Conservation (phyloP, 2,113 vertebrate genomes). For the Protomyctophum bolini region DNA sequence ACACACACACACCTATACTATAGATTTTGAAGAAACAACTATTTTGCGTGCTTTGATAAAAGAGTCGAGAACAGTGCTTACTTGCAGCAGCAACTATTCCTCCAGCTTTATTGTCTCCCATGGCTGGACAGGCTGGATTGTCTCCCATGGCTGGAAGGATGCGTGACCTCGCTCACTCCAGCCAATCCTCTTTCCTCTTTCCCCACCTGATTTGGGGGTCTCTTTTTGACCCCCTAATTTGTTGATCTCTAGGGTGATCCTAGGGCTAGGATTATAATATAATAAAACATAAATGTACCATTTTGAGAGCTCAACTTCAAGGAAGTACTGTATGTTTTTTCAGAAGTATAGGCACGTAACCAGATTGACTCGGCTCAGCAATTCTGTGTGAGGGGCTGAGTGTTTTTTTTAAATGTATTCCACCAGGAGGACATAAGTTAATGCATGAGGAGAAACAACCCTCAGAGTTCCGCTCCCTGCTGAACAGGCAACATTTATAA, state of each 20-base stretch:
- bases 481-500: too few relatives aligned
- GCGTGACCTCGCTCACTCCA: background rate
- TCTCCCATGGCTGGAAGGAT: slow-evolving; percentile 3
- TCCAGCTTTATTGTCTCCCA: slow-evolving; percentile 60
- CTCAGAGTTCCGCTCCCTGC: too few relatives aligned
- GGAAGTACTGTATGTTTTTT: too few relatives aligned
- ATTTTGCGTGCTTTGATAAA: too few relatives aligned
- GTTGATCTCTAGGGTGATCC: slow-evolving; percentile 6
- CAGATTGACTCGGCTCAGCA: too few relatives aligned
- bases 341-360: too few relatives aligned
- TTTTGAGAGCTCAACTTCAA: too few relatives aligned
- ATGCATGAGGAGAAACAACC: too few relatives aligned
- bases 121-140: slow-evolving; percentile 20
- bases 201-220: background rate
- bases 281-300: slow-evolving; percentile 1
- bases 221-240: slow-evolving; percentile 12
- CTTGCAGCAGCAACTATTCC: slow-evolving; percentile 73
- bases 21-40: background rate
- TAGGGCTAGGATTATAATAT: slow-evolving; percentile 25
- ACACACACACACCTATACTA: background rate
- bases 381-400: too few relatives aligned
- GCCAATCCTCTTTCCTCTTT: slow-evolving; percentile 5
- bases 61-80: slow-evolving; percentile 34
- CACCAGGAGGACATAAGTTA: too few relatives aligned
- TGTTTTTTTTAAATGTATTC: too few relatives aligned